A percentile compares a stretch with the other conserved stretches of the same genome.
These are phyloP conservation scores for Alloscopus bannaensis DNA, from an alignment of 2,888 invertebrate genomes.

Conservation along the genomic window DNA sequence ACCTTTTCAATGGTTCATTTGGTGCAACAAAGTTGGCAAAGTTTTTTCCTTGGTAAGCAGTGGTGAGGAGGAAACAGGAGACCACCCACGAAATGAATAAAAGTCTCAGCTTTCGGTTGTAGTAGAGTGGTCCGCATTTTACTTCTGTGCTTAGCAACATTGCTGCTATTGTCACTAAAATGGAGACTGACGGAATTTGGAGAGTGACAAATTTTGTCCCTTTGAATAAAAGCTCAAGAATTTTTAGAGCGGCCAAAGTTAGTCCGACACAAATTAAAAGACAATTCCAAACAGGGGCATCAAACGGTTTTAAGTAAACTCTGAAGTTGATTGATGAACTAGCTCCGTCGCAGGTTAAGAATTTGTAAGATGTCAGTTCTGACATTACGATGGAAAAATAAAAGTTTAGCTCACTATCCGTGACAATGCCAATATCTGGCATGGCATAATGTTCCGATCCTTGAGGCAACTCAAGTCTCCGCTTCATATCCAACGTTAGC, in stretches of 20 bases:
- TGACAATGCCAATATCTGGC: too few relatives aligned
- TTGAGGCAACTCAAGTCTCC: too few relatives aligned
- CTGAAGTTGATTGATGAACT: neutral
- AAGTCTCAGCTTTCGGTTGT: too few relatives aligned
- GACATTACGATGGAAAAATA: too few relatives aligned
- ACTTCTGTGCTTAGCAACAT: neutral
- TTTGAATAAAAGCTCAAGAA: too few relatives aligned
- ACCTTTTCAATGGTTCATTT: neutral
- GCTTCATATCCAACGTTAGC: too few relatives aligned
- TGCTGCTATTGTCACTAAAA: neutral
- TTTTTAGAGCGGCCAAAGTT: too few relatives aligned
- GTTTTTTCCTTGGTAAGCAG: neutral
- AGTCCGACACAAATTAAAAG: too few relatives aligned
- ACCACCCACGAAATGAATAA: too few relatives aligned
- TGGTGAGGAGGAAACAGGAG: neutral
- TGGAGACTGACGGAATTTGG: neutral
- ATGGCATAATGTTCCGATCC: too few relatives aligned
- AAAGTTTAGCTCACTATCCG: too few relatives aligned
- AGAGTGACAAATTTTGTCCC: neutral
- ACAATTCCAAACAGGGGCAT: neutral
- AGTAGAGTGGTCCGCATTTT: neutral
- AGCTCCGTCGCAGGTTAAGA: neutral
- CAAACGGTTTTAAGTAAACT: neutral
- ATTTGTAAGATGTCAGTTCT: too few relatives aligned
- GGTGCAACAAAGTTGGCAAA: conserved; percentile 3